Evolutionary conservation across 2,797 vertebrate genomes (phyloP), one percentile per base, ranked within the genome.

Genomic region (Lepidocolaptes lacrymiger): DNA sequence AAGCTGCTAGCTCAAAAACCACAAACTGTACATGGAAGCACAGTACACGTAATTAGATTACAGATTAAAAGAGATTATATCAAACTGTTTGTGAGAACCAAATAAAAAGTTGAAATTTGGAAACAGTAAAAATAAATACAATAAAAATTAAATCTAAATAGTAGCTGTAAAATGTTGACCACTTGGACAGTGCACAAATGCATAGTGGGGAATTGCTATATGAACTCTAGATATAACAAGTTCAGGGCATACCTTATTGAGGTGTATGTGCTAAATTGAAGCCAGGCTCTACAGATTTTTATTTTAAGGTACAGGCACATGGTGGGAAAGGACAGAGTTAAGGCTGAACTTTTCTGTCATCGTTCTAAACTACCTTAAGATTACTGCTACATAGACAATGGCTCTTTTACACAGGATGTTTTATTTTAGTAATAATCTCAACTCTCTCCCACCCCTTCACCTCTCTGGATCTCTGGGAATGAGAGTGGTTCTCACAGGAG

Each of bases 371-470:
- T 86, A 59, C 87, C 61, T 96, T 81, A 89, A 81, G 64, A 84
- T 96, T 88, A 89, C 46, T 27, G 32, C 41, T 77, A 80, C 0
- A 1, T 48, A 76, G 89, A 93, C 91, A 95, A 93, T 90, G 54
- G 56, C 20, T 62, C 67, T 85, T 93, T 89, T 87, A 48, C 51
- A 88, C 95, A 92, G 91, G 91, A 94, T 93, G 86, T 94, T 96
- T 97, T 96, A 93, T 97, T 97, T 97, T 95, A 96, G 81, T 52
- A 91, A 89, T 94, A 94, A 94, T 91, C 82, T 93, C 93, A 84
- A 84, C 51, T 88, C 62, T 77, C 26, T 95, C 91, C 88, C 94
- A 89, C 88, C 94, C 87, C 49, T 91, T 95, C 68, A 91, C 87
- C 80, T 92, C 93, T 84, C 77, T 90, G 88, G 85, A 86, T 93